These are phyloP conservation scores for Gymnothorax reevesii DNA, from an alignment of 2,797 vertebrate genomes.

Conservation along the genomic window DNA sequence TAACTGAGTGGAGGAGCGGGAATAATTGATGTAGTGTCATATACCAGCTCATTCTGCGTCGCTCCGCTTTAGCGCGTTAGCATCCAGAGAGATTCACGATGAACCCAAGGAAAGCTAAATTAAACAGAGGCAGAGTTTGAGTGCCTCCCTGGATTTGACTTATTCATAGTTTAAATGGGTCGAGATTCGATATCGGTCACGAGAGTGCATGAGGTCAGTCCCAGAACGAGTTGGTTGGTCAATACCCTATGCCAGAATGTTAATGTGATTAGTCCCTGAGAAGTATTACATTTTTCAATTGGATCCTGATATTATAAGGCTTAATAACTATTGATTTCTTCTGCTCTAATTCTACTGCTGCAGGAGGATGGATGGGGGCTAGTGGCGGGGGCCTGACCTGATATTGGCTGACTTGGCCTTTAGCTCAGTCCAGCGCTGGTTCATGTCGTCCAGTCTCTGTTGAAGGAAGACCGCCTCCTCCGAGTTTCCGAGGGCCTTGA, in stretches of 20 bases:
- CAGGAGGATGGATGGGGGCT: too few relatives aligned
- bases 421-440: slow-evolving; percentile 95
- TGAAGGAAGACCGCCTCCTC: slow-evolving; percentile 93
- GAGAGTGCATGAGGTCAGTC: too few relatives aligned
- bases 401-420: slow-evolving; percentile 92
- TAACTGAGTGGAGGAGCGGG: not conserved
- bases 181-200: too few relatives aligned
- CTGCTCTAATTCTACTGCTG: too few relatives aligned
- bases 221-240: too few relatives aligned
- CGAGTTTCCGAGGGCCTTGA: slow-evolving; percentile 91
- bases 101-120: not conserved
- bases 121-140: not conserved
- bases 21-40: not conserved
- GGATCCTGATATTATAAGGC: too few relatives aligned
- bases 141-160: not conserved
- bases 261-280: too few relatives aligned
- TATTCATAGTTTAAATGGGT: not conserved
- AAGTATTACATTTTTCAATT: too few relatives aligned
- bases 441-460: slow-evolving; percentile 96
- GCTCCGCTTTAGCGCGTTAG: not conserved
- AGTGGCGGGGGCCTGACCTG: slow-evolving; percentile 66
- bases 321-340: too few relatives aligned
- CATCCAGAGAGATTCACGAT: not conserved
- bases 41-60: not conserved
- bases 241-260: too few relatives aligned